These are phyloP conservation scores for Microtus ochrogaster DNA, from an alignment of 2,113 vertebrate species.

Conservation along the genomic window DNA sequence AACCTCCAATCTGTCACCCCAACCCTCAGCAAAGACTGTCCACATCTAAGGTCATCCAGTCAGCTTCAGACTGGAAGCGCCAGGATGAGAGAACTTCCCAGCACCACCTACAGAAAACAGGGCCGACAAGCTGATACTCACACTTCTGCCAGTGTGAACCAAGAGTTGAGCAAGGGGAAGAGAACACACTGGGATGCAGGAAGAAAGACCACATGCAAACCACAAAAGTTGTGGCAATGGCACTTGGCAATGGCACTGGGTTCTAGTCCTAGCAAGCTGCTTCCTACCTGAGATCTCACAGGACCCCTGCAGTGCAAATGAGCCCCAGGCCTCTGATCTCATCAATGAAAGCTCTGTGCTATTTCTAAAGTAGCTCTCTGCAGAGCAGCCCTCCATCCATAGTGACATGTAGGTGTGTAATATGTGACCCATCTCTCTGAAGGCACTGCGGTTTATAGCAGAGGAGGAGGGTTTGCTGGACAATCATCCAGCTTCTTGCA, in stretches of 20 bases:
- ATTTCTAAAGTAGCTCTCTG: not conserved
- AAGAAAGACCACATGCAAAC: not conserved
- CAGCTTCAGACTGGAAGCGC: not conserved
- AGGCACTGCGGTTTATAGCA: not conserved
- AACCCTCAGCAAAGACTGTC: rapidly evolving
- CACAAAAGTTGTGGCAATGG: not conserved
- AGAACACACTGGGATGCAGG: not conserved
- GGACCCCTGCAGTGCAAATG: not conserved
- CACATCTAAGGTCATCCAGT: not conserved
- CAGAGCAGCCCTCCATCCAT: not conserved
- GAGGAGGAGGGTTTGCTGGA: not conserved
- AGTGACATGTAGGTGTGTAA: rapidly evolving
- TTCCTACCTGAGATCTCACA: not conserved
- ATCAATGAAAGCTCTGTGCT: not conserved
- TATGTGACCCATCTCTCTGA: not conserved
- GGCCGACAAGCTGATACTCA: not conserved
- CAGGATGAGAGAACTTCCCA: not conserved
- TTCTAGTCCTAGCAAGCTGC: not conserved
- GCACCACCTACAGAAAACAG: not conserved
- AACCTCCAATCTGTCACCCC: not conserved
- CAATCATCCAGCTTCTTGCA: not conserved
- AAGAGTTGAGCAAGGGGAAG: not conserved
- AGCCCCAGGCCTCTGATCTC: not conserved
- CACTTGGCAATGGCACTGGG: not conserved
- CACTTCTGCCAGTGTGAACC: not conserved